Evolutionary conservation across 2,888 invertebrate genomes (phyloP).

Genomic region (Dastarcus helophoroides): DNA sequence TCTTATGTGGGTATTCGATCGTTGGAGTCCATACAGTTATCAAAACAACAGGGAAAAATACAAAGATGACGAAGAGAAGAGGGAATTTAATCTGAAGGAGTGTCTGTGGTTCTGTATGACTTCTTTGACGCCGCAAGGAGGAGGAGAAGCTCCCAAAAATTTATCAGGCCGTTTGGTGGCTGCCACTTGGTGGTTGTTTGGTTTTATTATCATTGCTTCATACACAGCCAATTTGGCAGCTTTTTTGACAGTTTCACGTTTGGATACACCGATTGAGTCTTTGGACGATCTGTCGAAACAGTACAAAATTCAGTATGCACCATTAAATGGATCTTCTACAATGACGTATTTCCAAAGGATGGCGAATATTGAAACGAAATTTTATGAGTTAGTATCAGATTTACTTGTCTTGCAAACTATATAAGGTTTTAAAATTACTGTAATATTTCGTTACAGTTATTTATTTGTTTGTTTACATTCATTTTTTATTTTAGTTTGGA

Average conservation of each 20-base stretch:
- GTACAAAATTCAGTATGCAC: constrained; percentile 38
- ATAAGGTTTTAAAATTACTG: no score
- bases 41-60: constrained; percentile 90
- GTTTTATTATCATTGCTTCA: constrained; percentile 96
- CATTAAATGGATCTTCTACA: constrained; percentile 61
- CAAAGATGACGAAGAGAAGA: constrained; percentile 83
- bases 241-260: constrained; percentile 84
- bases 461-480: no score
- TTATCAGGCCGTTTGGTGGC: constrained; percentile 89
- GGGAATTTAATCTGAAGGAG: constrained; percentile 91
- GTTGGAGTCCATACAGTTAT: constrained; percentile 94
- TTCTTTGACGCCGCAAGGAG: constrained; percentile 88
- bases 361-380: constrained; percentile 81
- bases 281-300: constrained; percentile 91
- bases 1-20: constrained; percentile 93
- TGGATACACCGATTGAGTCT: constrained; percentile 87
- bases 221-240: constrained; percentile 98
- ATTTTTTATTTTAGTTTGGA: no score
- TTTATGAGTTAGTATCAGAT: constrained; percentile 74
- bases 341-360: constrained; percentile 86
- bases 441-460: no score
- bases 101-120: constrained; percentile 99
- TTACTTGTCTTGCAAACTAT: no score
- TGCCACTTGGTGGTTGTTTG: constrained; percentile 98
- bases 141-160: constrained; percentile 93